phyloP scores from a whole-genome alignment of 1,140 invertebrate genomes.

The Psix sp. region DNA sequence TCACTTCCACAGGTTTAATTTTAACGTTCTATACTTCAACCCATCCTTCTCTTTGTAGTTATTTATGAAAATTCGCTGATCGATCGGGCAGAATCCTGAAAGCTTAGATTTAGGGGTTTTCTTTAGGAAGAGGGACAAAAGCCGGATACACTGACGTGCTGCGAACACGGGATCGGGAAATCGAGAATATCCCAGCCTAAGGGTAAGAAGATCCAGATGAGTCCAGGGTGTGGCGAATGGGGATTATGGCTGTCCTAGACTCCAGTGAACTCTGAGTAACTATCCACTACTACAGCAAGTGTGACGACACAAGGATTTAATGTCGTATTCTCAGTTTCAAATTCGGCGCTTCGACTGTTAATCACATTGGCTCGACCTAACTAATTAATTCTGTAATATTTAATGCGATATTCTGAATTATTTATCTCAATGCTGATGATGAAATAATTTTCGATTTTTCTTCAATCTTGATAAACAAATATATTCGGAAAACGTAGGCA shows the following conservation, averaged over 20 bases:
- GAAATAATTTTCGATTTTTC: no score
- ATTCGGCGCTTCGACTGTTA: no score
- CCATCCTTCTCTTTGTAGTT: constrained; percentile 14
- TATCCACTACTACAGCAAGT: constrained; percentile 61
- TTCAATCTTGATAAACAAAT: not conserved
- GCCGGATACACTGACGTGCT: constrained; percentile 51
- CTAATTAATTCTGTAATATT: no score
- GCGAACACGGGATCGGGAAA: constrained; percentile 48
- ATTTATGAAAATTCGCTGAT: constrained; percentile 57
- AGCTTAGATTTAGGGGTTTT: constrained; percentile 46
- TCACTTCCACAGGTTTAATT: no score
- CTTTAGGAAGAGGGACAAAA: constrained; percentile 55
- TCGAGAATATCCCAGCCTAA: constrained; percentile 46
- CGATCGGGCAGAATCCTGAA: constrained; percentile 49
- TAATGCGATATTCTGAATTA: no score
- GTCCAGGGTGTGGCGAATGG: constrained; percentile 65
- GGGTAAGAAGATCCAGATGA: constrained; percentile 60
- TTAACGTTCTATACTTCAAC: no score
- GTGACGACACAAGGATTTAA: constrained; percentile 30
- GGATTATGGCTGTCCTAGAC: constrained; percentile 68
- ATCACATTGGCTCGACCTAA: no score
- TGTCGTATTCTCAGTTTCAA: constrained; percentile 30
- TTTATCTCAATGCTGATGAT: no score
- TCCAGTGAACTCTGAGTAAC: constrained; percentile 57
- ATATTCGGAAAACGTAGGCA: no score